Base-by-base conservation (phyloP, 2,797 vertebrate genomes). In the Chromobotia macracanthus region DNA sequence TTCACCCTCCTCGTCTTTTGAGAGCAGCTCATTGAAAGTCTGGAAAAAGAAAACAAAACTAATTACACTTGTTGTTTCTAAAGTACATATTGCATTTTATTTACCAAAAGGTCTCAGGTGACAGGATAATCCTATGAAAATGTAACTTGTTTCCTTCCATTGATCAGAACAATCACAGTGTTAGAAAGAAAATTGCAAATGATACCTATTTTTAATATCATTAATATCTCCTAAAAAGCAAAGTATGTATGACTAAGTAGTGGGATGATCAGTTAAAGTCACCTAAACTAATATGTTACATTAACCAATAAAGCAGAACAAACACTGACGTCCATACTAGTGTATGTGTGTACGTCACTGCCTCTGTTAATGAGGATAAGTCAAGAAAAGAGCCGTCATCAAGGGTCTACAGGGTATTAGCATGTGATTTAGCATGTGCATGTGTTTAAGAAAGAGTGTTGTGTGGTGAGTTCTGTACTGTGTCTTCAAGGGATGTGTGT, bases 361-460 rank as follows among this genome's bases (percentile, higher is more conserved):
- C 56, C 53, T 41, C n/a, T 64, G 3, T 9, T 75, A 76, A 75
- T 75, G n/a, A 69, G 55, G 75, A 60, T 77, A 48, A 21, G 18
- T 68, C 11, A 58, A 68, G 75, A 68, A 56, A 56, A 60, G 65
- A 77, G 18, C 56, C 41, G 13, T 77, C 65, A 60, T 56, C 41
- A 19, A 48, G 65, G 41, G 64, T 77, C 65, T 21, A 31, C n/a
- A 31, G 23, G 31, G 65, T 55, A 77, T 61, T 69, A 61, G 53
- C 9, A 28, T 60, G 65, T 69, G 64, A 46, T n/a, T 56, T 38
- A 10, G 55, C 31, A 41, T 60, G 61, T 56, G 53, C 11, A 44
- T 50, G 55, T 61, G 48, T 75, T 25, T 65, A 16, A 65, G 23
- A 56, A 44, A 55, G 19, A 55, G 56, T 1, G 21, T 23, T 21